Conservation (phyloP, 2,797 vertebrate genomes). For the Lerista edwardsae region DNA sequence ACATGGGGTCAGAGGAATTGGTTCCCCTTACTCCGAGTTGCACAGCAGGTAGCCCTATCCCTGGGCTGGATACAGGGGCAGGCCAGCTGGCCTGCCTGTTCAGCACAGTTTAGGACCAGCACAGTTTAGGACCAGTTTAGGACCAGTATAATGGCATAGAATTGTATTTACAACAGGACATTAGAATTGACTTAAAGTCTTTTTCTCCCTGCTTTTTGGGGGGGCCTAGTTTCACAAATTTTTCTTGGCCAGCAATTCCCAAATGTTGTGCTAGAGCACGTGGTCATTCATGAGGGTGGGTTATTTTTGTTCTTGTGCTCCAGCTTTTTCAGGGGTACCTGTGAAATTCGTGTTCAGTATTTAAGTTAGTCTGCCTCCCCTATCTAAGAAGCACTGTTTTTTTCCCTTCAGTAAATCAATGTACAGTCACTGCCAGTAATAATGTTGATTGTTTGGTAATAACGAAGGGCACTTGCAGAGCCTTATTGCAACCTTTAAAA, state of each 20-base stretch:
- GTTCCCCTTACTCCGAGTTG: no score
- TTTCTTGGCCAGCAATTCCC: no score
- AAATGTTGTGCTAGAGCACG: neutral
- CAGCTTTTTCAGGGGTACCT: neutral
- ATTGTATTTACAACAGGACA: constrained; percentile 30
- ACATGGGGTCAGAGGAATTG: no score
- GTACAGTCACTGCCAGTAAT: neutral
- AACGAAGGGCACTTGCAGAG: neutral
- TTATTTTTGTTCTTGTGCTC: neutral
- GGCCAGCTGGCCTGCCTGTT: no score
- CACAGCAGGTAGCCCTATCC: no score
- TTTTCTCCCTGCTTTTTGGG: no score
- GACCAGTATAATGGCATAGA: no score
- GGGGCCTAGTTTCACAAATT: neutral
- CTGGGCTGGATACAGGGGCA: no score
- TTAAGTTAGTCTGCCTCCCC: neutral
- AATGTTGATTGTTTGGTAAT: neutral
- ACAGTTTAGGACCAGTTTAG: no score
- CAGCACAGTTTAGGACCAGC: no score
- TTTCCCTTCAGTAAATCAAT: constrained; percentile 2
- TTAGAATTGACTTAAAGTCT: constrained; percentile 29
- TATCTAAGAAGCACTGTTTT: constrained; percentile 28
- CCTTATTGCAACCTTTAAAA: neutral
- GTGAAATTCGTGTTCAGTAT: neutral
- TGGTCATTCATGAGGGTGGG: neutral